phyloP scores from a whole-genome alignment of 2,888 invertebrate genomes.

The Apantesis nais region DNA sequence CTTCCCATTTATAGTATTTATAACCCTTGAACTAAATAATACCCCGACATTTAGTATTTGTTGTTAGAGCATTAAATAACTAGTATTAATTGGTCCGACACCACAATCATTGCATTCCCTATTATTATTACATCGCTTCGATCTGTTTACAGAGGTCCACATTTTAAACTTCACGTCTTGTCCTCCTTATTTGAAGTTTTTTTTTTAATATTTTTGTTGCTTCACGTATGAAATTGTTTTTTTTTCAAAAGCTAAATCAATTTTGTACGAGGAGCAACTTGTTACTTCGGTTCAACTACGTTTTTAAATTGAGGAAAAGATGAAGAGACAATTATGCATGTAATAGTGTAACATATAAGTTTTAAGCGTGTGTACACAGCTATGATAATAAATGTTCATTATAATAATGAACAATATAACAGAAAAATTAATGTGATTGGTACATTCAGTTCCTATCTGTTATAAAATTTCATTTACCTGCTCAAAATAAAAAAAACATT shows the following conservation, averaged over 20 bases:
- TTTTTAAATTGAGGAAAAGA: not conserved
- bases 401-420: not conserved
- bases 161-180: not conserved
- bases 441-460: conserved; percentile 3
- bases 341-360: not conserved
- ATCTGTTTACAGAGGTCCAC: not conserved
- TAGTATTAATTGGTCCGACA: too few relatives aligned
- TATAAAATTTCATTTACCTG: not conserved
- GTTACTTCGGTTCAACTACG: not conserved
- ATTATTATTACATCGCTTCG: not conserved
- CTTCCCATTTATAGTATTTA: not conserved
- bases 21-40: not conserved
- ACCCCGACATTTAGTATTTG: too few relatives aligned
- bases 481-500: not conserved
- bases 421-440: conserved; percentile 6
- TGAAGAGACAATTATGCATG: conserved; percentile 8
- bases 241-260: not conserved
- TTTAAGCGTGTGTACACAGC: conserved; percentile 18
- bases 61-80: too few relatives aligned
- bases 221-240: not conserved
- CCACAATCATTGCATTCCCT: not conserved
- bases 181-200: not conserved
- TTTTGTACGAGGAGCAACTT: not conserved
- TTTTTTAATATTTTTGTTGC: not conserved
- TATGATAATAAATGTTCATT: conserved; percentile 20